These are phyloP conservation scores for Melolontha melolontha DNA, from an alignment of 2,888 invertebrate species.

Conservation along the genomic window DNA sequence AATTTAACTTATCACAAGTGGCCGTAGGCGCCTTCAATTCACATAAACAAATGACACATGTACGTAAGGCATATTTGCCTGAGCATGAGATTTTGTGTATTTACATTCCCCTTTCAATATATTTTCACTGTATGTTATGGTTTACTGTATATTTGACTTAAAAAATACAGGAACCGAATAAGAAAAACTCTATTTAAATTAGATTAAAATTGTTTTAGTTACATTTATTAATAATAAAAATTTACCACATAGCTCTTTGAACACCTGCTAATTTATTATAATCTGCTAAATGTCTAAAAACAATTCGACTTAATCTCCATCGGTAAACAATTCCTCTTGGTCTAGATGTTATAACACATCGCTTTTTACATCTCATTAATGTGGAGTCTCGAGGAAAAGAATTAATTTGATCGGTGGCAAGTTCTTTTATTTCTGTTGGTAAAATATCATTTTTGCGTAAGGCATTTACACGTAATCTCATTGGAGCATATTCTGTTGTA, in stretches of 20 bases:
- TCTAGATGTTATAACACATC: conserved; percentile 92
- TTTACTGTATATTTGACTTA: no score
- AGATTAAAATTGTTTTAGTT: no score
- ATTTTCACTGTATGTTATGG: no score
- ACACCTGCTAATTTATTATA: conserved; percentile 93
- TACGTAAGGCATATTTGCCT: no score
- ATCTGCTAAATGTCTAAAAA: conserved; percentile 92
- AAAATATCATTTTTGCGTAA: conserved; percentile 87
- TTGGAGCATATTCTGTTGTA: conserved; percentile 79
- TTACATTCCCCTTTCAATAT: no score
- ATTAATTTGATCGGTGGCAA: conserved; percentile 79
- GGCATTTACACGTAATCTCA: conserved; percentile 84
- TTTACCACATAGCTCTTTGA: conserved; percentile 93
- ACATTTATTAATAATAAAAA: no score
- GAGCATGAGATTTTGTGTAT: no score
- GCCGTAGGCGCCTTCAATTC: no score
- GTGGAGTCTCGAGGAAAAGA: conserved; percentile 82
- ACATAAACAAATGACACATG: no score
- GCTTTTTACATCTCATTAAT: conserved; percentile 73
- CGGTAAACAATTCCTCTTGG: conserved; percentile 82
- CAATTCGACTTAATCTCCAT: conserved; percentile 91
- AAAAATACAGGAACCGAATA: no score
- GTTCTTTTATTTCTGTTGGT: conserved; percentile 83
- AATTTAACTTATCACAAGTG: no score
- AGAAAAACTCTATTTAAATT: no score